Evolutionary conservation across 2,888 invertebrate species (phyloP).

Genomic region (Nezara viridula): DNA sequence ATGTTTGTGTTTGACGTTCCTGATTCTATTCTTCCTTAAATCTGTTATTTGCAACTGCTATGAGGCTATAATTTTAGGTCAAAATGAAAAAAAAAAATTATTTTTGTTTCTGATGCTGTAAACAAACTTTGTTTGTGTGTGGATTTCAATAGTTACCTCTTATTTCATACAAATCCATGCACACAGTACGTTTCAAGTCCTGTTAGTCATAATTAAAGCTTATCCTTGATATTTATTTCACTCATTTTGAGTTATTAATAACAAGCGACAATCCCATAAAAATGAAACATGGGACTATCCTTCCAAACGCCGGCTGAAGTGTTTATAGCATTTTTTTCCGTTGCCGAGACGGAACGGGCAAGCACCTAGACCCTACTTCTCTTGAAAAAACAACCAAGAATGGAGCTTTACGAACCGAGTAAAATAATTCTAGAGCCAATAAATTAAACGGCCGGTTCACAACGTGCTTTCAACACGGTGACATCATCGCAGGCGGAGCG

Average conservation of each 20-base stretch:
- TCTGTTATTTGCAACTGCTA: too few species aligned
- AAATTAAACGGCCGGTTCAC: conserved; percentile 1
- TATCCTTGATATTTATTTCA: not conserved
- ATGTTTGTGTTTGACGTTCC: too few species aligned
- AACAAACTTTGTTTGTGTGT: not conserved
- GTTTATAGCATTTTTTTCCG: conserved; percentile 20
- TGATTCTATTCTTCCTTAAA: too few species aligned
- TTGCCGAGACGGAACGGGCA: conserved; percentile 14
- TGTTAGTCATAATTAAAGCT: not conserved
- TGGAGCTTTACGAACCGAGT: conserved; percentile 18
- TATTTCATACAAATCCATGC: not conserved
- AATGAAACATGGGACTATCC: not conserved
- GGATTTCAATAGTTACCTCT: not conserved
- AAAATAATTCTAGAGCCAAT: conserved; percentile 18
- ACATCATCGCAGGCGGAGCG: not conserved
- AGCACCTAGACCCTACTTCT: not conserved
- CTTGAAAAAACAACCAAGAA: not conserved
- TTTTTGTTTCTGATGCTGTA: too few species aligned
- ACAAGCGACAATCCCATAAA: not conserved
- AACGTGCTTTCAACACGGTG: conserved; percentile 15
- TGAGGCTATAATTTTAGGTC: too few species aligned
- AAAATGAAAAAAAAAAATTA: too few species aligned
- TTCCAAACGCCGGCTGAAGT: not conserved
- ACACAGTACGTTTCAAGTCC: not conserved
- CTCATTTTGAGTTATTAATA: not conserved